Conservation (phyloP, 2,113 vertebrate genomes). For the Etia nguti region DNA sequence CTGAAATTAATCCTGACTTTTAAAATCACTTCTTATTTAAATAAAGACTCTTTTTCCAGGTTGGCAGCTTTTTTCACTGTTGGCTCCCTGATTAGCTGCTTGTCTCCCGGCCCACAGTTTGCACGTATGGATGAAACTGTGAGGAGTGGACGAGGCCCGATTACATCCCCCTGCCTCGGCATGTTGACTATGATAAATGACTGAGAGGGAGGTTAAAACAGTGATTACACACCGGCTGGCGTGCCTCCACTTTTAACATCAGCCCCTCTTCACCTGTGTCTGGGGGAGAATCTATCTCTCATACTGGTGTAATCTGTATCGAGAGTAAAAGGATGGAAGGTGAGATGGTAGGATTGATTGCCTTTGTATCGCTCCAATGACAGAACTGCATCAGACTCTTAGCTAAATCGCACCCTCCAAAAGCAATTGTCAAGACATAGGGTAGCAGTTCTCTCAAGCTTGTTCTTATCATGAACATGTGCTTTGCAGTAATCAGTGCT, state of each 20-base stretch:
- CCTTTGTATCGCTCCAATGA: not conserved
- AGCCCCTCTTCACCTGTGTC: conserved; percentile 32
- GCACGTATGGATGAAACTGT: not conserved
- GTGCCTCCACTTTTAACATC: conserved; percentile 31
- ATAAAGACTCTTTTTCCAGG: conserved; percentile 22
- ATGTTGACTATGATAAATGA: conserved; percentile 62
- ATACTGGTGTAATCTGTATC: not conserved
- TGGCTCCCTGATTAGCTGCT: conserved; percentile 19
- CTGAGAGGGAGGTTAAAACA: conserved; percentile 50
- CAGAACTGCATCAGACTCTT: not conserved
- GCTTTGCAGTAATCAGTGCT: not conserved
- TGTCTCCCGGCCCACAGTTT: not conserved
- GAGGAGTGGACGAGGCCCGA: not conserved
- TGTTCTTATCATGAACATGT: not conserved
- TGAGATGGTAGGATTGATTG: not conserved
- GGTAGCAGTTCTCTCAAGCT: not conserved
- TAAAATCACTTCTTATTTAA: conserved; percentile 9
- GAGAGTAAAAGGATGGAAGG: not conserved
- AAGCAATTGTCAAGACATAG: not conserved
- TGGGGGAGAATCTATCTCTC: conserved; percentile 19
- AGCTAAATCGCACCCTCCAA: not conserved
- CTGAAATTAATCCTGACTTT: conserved; percentile 11
- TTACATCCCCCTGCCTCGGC: conserved; percentile 10
- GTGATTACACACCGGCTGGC: conserved; percentile 58
- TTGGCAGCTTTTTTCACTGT: not conserved